Percentiles rank a stretch among this genome's conserved stretches.
These are phyloP conservation scores for Danaus plexippus DNA, from an alignment of 1,140 invertebrate species.

Conservation along the genomic window DNA sequence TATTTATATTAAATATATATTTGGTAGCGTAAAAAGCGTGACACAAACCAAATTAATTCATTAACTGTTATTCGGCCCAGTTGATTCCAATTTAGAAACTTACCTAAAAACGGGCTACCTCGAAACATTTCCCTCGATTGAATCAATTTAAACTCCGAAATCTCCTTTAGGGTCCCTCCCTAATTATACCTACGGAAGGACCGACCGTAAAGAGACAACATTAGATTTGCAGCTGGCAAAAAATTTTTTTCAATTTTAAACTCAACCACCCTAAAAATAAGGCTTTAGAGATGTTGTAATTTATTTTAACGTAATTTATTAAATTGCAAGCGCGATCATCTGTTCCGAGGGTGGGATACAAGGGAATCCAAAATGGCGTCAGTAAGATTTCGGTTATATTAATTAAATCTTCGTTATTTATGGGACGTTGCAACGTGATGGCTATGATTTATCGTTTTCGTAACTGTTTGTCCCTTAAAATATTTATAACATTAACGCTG, in stretches of 20 bases:
- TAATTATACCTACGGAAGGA: slow-evolving; percentile 67
- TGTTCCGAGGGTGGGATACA: slow-evolving; percentile 54
- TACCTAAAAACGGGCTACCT: slow-evolving; percentile 37
- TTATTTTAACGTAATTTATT: slow-evolving; percentile 10
- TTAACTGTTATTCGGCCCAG: slow-evolving; percentile 33
- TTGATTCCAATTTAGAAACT: slow-evolving; percentile 46
- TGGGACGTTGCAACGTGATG: slow-evolving; percentile 46
- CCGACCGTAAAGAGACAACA: slow-evolving; percentile 52
- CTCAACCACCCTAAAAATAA: slow-evolving; percentile 15
- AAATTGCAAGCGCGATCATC: slow-evolving; percentile 62
- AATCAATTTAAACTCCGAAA: slow-evolving; percentile 68
- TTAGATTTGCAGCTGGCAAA: slow-evolving; percentile 22
- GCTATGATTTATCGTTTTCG: slow-evolving; percentile 60
- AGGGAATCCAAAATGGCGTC: slow-evolving; percentile 63
- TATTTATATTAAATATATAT: no score
- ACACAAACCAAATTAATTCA: slow-evolving; percentile 19
- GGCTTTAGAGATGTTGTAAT: slow-evolving; percentile 10
- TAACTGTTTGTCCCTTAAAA: slow-evolving; percentile 5
- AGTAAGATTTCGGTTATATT: slow-evolving; percentile 68
- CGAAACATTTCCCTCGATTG: slow-evolving; percentile 64
- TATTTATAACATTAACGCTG: no score
- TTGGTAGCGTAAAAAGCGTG: no score
- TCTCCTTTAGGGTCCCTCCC: slow-evolving; percentile 61
- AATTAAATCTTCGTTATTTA: slow-evolving; percentile 71
- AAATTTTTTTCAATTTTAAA: slow-evolving; percentile 17